Conservation (phyloP, 2,113 vertebrate genomes). For the Hydrochoerus hydrochaeris region DNA sequence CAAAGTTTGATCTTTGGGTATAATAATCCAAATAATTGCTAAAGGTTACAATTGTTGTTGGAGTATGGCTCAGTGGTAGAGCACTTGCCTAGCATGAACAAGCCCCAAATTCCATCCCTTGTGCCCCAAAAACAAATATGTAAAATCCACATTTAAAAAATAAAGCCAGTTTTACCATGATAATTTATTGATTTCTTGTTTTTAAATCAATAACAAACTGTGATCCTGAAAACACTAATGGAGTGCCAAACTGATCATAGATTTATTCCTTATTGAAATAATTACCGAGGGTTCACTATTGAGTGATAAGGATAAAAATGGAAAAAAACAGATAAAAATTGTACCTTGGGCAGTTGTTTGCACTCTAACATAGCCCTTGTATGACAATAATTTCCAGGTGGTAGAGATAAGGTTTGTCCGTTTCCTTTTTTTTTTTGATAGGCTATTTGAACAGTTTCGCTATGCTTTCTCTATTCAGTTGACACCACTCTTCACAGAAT, state of each 20-base stretch:
- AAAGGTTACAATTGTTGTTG: neutral
- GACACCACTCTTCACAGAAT: neutral
- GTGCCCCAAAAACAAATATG: neutral
- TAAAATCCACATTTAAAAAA: neutral
- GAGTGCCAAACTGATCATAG: neutral
- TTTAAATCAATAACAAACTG: neutral
- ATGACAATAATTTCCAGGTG: neutral
- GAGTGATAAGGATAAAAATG: neutral
- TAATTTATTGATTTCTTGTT: constrained; percentile 19
- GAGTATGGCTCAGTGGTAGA: neutral
- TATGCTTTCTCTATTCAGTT: neutral
- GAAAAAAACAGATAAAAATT: neutral
- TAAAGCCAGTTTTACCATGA: neutral
- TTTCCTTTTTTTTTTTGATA: neutral
- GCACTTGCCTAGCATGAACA: neutral
- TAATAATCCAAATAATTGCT: neutral
- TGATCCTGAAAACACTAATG: neutral
- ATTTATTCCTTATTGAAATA: neutral
- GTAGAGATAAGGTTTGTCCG: neutral
- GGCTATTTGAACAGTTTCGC: neutral
- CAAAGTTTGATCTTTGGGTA: neutral
- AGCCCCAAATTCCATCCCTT: neutral
- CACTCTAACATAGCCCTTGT: neutral
- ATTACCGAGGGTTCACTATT: neutral
- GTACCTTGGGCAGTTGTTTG: neutral